A percentile compares a stretch with the other conserved stretches of the same genome.
Conservation (phyloP, 2,797 vertebrate genomes). For the Coendou prehensilis region DNA sequence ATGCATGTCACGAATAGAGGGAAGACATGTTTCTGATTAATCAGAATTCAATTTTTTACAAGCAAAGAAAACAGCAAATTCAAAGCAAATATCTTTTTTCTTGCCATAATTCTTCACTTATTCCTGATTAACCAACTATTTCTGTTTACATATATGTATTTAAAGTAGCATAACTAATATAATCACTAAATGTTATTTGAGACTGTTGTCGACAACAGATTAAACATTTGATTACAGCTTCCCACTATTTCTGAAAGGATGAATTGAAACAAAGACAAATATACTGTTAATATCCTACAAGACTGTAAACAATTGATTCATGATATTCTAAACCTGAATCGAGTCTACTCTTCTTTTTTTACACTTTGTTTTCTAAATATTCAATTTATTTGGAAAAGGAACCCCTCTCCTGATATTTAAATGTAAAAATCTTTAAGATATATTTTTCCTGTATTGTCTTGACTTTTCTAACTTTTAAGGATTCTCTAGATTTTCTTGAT, state of each 20-base stretch:
- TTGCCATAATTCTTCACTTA: conserved; percentile 59
- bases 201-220: not conserved
- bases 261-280: conserved; percentile 61
- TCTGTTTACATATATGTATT: conserved; percentile 38
- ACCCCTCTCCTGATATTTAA: not conserved
- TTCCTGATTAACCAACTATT: conserved; percentile 67
- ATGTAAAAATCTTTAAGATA: not conserved
- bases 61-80: conserved; percentile 87
- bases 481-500: conserved; percentile 34
- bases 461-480: conserved; percentile 55
- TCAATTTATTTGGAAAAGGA: not conserved
- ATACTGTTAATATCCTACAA: not conserved
- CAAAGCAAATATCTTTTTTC: conserved; percentile 87
- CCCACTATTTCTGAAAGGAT: conserved; percentile 29
- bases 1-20: conserved; percentile 87
- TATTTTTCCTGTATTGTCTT: not conserved
- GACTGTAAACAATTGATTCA: not conserved
- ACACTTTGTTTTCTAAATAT: conserved; percentile 25
- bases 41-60: conserved; percentile 89
- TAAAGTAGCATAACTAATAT: conserved; percentile 32
- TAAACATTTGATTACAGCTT: not conserved
- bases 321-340: conserved; percentile 43
- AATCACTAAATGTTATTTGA: conserved; percentile 25
- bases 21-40: conserved; percentile 90
- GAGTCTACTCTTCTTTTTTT: not conserved